Percentiles rank a stretch among this genome's conserved stretches.
These are phyloP conservation scores for Eurystomus gularis DNA, from an alignment of 2,113 vertebrate genomes.

Conservation along the genomic window DNA sequence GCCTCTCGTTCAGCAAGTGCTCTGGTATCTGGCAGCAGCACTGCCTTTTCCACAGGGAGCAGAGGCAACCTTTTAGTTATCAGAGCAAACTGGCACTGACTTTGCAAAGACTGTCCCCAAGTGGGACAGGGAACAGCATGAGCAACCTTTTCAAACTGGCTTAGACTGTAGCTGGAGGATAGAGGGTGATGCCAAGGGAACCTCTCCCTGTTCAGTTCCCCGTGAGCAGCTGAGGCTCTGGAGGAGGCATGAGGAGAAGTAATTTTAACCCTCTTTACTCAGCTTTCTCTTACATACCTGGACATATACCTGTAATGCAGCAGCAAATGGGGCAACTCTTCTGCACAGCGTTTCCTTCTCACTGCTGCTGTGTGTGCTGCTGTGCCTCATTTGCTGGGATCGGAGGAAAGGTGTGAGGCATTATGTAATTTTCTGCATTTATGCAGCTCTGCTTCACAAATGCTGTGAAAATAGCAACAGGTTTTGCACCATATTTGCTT, in stretches of 20 bases:
- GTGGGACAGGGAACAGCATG: not conserved
- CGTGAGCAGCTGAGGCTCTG: not conserved
- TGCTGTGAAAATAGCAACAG: constrained; percentile 69
- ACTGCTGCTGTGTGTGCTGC: constrained; percentile 58
- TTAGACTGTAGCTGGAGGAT: not conserved
- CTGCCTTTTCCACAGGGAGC: not conserved
- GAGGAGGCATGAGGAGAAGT: not conserved
- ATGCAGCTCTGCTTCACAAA: constrained; percentile 45
- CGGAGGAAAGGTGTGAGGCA: constrained; percentile 47
- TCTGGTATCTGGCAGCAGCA: not conserved
- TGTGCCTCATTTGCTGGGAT: constrained; percentile 47
- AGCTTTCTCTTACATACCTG: not conserved
- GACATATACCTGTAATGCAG: not conserved
- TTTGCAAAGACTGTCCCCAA: not conserved
- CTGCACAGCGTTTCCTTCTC: not conserved
- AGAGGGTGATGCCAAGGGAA: not conserved
- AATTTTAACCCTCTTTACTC: not conserved
- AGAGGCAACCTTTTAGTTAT: not conserved
- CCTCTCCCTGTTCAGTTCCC: not conserved
- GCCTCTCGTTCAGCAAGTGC: not conserved
- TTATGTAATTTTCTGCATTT: constrained; percentile 26
- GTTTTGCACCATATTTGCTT: constrained; percentile 69
- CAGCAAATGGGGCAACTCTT: not conserved
- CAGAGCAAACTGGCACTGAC: not conserved
- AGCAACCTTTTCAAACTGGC: not conserved